phyloP scores from a whole-genome alignment of 2,797 vertebrate species.

The Sebastes variabilis region DNA sequence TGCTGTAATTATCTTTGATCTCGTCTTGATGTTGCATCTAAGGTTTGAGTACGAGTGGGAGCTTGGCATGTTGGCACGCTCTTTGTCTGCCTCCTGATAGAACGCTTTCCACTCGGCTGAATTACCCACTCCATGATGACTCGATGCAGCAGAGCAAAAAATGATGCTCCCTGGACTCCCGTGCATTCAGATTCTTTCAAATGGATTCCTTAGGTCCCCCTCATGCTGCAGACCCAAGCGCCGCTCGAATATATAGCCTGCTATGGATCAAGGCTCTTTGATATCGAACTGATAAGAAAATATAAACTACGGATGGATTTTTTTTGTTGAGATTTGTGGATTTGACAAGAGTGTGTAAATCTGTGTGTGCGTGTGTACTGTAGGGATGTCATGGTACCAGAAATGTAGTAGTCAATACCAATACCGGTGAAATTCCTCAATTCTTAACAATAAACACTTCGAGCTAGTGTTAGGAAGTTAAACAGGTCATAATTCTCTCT shows the following conservation, averaged over 20 bases:
- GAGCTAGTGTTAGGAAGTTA: neutral
- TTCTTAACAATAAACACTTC: neutral
- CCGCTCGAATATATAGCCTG: slow-evolving; percentile 5
- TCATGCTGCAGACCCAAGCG: neutral
- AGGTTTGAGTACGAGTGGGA: slow-evolving; percentile 38
- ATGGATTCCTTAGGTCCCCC: slow-evolving; percentile 47
- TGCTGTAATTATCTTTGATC: slow-evolving; percentile 51
- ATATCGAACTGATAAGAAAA: slow-evolving; percentile 41
- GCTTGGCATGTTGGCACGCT: slow-evolving; percentile 37
- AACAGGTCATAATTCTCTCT: neutral
- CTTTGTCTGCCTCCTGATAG: slow-evolving; percentile 72
- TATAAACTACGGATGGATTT: neutral
- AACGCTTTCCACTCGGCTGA: slow-evolving; percentile 75
- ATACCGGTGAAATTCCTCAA: neutral
- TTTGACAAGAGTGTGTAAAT: neutral
- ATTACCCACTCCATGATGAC: slow-evolving; percentile 71
- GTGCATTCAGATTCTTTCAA: slow-evolving; percentile 68
- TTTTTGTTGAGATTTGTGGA: neutral
- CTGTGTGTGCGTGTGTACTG: neutral
- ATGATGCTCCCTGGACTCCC: slow-evolving; percentile 69
- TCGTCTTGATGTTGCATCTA: slow-evolving; percentile 39
- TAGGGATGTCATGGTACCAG: no score
- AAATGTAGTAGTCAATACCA: no score
- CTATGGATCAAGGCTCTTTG: slow-evolving; percentile 45
- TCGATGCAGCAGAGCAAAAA: slow-evolving; percentile 78